A percentile compares a stretch with the other conserved stretches of the same genome.
Evolutionary conservation across 1,140 invertebrate species (phyloP).

Genomic region (Drosophila paulistorum): DNA sequence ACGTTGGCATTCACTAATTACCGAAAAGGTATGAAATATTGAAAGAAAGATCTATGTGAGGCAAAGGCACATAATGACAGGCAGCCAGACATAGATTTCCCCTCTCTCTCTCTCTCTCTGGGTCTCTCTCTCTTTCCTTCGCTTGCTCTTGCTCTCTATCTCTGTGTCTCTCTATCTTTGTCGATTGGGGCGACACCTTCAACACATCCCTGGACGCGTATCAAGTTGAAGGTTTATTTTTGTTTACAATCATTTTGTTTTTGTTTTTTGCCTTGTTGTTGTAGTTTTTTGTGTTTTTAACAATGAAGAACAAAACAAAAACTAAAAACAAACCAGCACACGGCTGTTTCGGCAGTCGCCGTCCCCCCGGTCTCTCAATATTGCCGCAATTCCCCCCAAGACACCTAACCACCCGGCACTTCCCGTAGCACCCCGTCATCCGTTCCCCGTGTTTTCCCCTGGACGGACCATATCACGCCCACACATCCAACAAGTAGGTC

Average conservation of each 20-base stretch:
- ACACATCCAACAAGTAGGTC: slow-evolving; percentile 75
- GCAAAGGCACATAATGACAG: slow-evolving; percentile 1
- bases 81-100: not conserved
- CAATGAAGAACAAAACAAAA: slow-evolving; percentile 51
- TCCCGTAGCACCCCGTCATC: not conserved
- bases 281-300: slow-evolving; percentile 38
- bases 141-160: not conserved
- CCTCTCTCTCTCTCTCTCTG: not conserved
- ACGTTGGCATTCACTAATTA: slow-evolving; percentile 35
- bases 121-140: not conserved
- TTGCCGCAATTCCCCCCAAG: too few species aligned
- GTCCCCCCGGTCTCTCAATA: too few species aligned
- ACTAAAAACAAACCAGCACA: slow-evolving; percentile 41
- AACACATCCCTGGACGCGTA: slow-evolving; percentile 81
- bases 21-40: slow-evolving; percentile 51
- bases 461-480: slow-evolving; percentile 40
- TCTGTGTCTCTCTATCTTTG: slow-evolving; percentile 13
- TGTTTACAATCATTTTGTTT: slow-evolving; percentile 72
- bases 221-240: slow-evolving; percentile 83
- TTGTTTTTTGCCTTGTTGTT: slow-evolving; percentile 16
- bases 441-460: not conserved
- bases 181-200: slow-evolving; percentile 59
- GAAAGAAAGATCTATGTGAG: slow-evolving; percentile 32
- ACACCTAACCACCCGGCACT: not conserved
- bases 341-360: slow-evolving; percentile 31